Evolutionary conservation across 2,888 invertebrate species (phyloP).

Genomic region (Amiota minor): DNA sequence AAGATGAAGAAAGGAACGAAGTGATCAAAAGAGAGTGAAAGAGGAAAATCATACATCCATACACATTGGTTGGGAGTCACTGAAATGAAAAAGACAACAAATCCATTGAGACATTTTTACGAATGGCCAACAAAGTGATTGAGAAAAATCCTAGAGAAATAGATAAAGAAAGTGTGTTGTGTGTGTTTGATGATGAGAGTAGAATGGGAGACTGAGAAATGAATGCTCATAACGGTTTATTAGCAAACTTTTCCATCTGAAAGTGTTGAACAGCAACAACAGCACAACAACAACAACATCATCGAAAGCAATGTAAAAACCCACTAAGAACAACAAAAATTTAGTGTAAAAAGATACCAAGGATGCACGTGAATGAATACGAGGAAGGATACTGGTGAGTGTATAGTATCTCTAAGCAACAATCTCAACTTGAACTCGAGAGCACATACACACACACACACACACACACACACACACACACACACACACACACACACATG

Average conservation of each 20-base stretch:
- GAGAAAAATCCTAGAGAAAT: no score
- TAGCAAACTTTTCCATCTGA: conserved; percentile 33
- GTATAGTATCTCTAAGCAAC: conserved; percentile 17
- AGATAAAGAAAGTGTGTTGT: no score
- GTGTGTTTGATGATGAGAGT: no score
- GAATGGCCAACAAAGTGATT: not conserved
- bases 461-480: conserved; percentile 18
- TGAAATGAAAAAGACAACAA: conserved; percentile 15
- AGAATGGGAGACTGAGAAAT: not conserved
- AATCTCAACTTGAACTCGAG: conserved; percentile 33
- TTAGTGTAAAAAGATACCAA: not conserved
- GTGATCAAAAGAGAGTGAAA: no score
- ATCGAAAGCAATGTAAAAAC: not conserved
- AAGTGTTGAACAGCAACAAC: conserved; percentile 27
- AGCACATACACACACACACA: conserved; percentile 28
- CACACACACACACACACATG: not conserved
- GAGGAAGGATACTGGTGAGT: not conserved
- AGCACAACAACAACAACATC: conserved; percentile 5
- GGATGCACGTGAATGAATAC: not conserved
- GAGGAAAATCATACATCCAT: no score
- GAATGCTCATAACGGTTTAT: conserved; percentile 29
- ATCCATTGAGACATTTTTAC: conserved; percentile 5
- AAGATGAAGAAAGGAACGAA: no score
- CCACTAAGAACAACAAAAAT: not conserved
- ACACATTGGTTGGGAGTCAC: not conserved